These are phyloP conservation scores for Dynastes hyllus DNA, from an alignment of 2,888 invertebrate species.

Conservation along the genomic window DNA sequence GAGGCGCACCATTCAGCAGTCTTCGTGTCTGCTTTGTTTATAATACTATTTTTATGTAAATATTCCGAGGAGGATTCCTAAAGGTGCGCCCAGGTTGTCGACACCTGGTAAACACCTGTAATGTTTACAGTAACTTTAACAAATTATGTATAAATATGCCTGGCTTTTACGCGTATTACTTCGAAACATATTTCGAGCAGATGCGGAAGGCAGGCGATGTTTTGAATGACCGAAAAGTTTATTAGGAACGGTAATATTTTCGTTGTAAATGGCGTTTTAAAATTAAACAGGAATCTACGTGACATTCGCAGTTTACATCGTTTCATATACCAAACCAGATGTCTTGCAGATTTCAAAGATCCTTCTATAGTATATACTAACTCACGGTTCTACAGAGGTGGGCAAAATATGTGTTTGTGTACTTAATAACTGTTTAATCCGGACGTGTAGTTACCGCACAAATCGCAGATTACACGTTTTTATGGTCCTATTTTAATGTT, in stretches of 20 bases:
- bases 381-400: neutral
- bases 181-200: slow-evolving; percentile 28
- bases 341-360: slow-evolving; percentile 43
- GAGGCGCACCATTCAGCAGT: slow-evolving; percentile 3
- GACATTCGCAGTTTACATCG: slow-evolving; percentile 38
- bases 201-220: slow-evolving; percentile 17
- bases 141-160: slow-evolving; percentile 2
- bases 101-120: slow-evolving; percentile 29
- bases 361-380: neutral
- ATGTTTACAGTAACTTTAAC: neutral
- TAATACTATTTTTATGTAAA: slow-evolving; percentile 28
- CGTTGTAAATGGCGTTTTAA: slow-evolving; percentile 40
- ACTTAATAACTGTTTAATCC: neutral
- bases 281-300: slow-evolving; percentile 47
- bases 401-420: neutral
- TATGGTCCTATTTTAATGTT: too few species aligned
- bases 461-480: too few species aligned
- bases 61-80: neutral
- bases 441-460: neutral
- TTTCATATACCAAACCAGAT: slow-evolving; percentile 44
- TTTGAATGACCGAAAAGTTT: slow-evolving; percentile 32
- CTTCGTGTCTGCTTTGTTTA: slow-evolving; percentile 17
- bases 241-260: slow-evolving; percentile 33
- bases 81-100: slow-evolving; percentile 33
- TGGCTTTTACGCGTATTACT: neutral